Base-by-base conservation (phyloP, 2,888 invertebrate genomes). In the Cyrtodaria siliqua region DNA sequence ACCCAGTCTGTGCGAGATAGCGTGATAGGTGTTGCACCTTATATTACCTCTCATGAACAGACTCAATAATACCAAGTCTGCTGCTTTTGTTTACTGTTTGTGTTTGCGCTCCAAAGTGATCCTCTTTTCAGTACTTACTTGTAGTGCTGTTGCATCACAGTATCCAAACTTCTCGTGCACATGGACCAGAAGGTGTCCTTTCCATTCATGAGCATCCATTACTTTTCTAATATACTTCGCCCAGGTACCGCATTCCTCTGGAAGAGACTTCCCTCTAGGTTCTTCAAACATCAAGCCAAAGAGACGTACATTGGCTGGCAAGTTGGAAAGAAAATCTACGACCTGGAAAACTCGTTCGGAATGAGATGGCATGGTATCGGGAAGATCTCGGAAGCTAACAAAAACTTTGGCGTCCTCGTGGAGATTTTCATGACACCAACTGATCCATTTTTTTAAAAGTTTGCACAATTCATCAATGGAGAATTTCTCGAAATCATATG, bases 131-230 rank as follows among this genome's bases (percentile, higher is more conserved):
- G n/a, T 8, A 14, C 12, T 44, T 44, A 69, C 69, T 56, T 61
- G 44, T 1, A 61, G 33, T 4, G 62, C 61, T 18, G 62, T 56
- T 16, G 44, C 38, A 29, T 69, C 53, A 29, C 62, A 62, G 61
- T 61, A 2, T n/a, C n/a, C n/a, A n/a, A n/a, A n/a, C n/a, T n/a
- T n/a, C n/a, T n/a, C n/a, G n/a, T n/a, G n/a, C n/a, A 64, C 69
- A 33, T 75, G 74, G 0, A 69, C 53, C 4, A 75, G 49, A 0
- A 75, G 49, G 16, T 75, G 68, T 33, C 74, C 74, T 18, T 63
- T 62, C 69, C 68, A 75, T 16, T 53, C 33, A 23, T 59, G 50
- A 42, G 42, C 55, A 20, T 75, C 52, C 74, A 75, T 75, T 2
- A 52, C 53, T 29, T 56, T 27, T n/a, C 72, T 57, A 4, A 72